Base-by-base conservation (phyloP, 1,140 invertebrate genomes). In the Marisa cornuarietis region DNA sequence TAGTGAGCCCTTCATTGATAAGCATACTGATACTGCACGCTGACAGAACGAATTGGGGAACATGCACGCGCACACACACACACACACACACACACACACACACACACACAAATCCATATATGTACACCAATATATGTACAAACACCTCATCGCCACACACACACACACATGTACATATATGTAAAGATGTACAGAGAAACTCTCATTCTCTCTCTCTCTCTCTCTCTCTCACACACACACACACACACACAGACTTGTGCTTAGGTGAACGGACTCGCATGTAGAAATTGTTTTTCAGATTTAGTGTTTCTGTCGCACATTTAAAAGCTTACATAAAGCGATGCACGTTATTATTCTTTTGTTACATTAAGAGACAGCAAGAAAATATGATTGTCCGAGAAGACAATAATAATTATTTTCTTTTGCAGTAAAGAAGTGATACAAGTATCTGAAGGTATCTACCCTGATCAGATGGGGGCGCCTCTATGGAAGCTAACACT, bases 401-500 rank as follows among this genome's bases (percentile, higher is more conserved):
- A 58, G 11, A 8, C 9, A 58, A 9, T 1, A 58, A 58, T 68
- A 2, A 0, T 58, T 63, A 24, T 14, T 8, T 80, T 63, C n/a
- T 75, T 49, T 74, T 78, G 4, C 80, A 86, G 85, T 14, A 77
- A 83, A 31, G 83, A 85, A 11, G 85, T 88, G 0, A 84, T 87
- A 10, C 83, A 87, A 62, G 80, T 79, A 42, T 86, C 90, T 13
- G 68, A 80, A 7, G 88, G 88, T 4, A 83, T 92, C 1, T 85
- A 89, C 10, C 87, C 90, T 10, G 95, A 97, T 83, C 92, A 94
- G 79, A 95, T 97, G 0, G 94, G 96, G 85, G 92, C 91, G 3
- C 98, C 99, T 87, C 97, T 98, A 90, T 98, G 95, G 94, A 96
- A 96, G 87, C 96, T 99, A 77, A 95, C 95, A 1, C 87, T 97